Evolutionary conservation across 2,888 invertebrate genomes (phyloP).

Genomic region (Maniola hyperantus): DNA sequence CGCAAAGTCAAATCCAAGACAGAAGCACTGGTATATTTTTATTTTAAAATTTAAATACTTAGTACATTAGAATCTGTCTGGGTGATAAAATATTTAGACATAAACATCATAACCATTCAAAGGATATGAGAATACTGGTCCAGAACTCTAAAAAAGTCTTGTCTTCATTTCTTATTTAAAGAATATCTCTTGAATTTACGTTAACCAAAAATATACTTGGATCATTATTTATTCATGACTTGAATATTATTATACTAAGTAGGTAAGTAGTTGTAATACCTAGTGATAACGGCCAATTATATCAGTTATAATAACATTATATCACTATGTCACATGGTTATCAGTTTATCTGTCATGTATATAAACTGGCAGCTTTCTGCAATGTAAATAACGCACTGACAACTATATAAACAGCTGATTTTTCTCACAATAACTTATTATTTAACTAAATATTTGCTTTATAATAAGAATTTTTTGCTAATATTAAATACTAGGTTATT

Average conservation of each 20-base stretch:
- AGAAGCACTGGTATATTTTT: too few relatives aligned
- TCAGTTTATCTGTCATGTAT: slow-evolving; percentile 1
- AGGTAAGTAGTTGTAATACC: background rate
- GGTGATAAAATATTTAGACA: too few relatives aligned
- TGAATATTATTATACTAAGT: background rate
- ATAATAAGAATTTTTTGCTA: too few relatives aligned
- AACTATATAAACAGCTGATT: background rate
- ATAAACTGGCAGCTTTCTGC: background rate
- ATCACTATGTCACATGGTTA: slow-evolving; percentile 12
- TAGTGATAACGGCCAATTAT: slow-evolving; percentile 3
- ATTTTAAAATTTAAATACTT: too few relatives aligned
- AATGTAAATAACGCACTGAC: background rate
- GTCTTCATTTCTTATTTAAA: too few relatives aligned
- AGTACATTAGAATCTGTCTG: too few relatives aligned
- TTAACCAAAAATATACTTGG: background rate
- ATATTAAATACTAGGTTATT: too few relatives aligned
- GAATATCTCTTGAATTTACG: too few relatives aligned
- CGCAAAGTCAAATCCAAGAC: too few relatives aligned
- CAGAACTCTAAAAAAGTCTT: too few relatives aligned
- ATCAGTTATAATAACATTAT: slow-evolving; percentile 9
- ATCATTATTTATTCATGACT: background rate
- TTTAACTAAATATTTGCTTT: background rate
- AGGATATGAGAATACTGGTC: too few relatives aligned
- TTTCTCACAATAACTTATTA: background rate
- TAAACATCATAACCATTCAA: too few relatives aligned